Evolutionary conservation across 2,113 vertebrate genomes (phyloP).

Genomic region (Vanacampus margaritifer): DNA sequence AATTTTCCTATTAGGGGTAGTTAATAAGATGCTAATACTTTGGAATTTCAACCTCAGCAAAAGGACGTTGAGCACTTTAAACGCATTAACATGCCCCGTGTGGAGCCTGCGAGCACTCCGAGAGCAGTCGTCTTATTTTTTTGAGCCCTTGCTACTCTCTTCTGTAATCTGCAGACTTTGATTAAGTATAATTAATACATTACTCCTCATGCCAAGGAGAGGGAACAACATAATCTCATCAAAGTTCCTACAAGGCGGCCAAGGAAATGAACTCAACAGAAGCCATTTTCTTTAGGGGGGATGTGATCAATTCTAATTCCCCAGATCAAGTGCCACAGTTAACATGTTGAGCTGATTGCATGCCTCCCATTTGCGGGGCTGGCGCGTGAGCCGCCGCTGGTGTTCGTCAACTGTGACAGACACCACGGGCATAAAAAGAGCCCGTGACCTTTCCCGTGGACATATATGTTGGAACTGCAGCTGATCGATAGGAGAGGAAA

Average conservation of each 20-base stretch:
- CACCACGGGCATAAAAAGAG: slow-evolving; percentile 29
- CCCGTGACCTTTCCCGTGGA: slow-evolving; percentile 49
- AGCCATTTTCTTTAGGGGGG: slow-evolving; percentile 13
- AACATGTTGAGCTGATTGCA: not conserved
- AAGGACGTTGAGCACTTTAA: slow-evolving; percentile 39
- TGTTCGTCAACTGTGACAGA: slow-evolving; percentile 8
- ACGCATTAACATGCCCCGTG: slow-evolving; percentile 38
- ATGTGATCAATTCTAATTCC: not conserved
- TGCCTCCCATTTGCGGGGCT: not conserved
- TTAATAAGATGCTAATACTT: slow-evolving; percentile 68
- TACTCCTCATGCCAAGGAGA: slow-evolving; percentile 46
- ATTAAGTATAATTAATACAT: slow-evolving; percentile 62
- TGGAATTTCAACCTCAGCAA: slow-evolving; percentile 61
- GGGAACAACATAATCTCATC: slow-evolving; percentile 49
- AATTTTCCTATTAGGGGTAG: slow-evolving; percentile 58
- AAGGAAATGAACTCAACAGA: slow-evolving; percentile 24
- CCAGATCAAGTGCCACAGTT: not conserved
- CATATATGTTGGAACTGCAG: slow-evolving; percentile 39
- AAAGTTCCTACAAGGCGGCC: slow-evolving; percentile 15
- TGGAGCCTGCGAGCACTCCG: slow-evolving; percentile 20
- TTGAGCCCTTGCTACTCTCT: slow-evolving; percentile 25
- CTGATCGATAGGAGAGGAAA: slow-evolving; percentile 40
- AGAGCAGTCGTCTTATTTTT: slow-evolving; percentile 26
- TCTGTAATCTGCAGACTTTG: slow-evolving; percentile 53
- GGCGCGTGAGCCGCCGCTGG: not conserved